Base-by-base conservation (phyloP, 2,797 vertebrate genomes). In the Enteromius radiatus region DNA sequence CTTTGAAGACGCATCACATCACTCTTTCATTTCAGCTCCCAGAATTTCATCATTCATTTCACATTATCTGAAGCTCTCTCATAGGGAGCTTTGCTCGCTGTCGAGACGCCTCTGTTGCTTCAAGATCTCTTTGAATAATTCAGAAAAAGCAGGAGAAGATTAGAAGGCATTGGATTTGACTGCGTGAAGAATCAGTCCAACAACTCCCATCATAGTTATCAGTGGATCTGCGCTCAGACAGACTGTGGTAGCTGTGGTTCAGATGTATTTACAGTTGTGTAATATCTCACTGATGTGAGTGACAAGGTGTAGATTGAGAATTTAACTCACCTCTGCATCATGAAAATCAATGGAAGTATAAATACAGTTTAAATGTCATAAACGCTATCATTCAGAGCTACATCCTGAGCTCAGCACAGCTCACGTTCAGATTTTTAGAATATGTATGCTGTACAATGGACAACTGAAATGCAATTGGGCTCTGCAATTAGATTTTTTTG, bases 21-120 rank as follows among this genome's bases (percentile, higher is more conserved):
- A 67, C 90, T 92, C 93, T 95, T 95, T 95, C 94, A 94, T 94
- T 94, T 92, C 90, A 91, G 89, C 91, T 92, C 86, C 89, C 92
- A 90, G 90, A 94, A 95, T 95, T 95, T 94, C 94, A 95, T 95
- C 93, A 94, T 93, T 93, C 91, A 90, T 91, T 94, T 93, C 93
- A 92, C 92, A 92, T 93, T 94, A 94, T 91, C 86, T 89, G 91
- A 88, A 87, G 90, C 47, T 86, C 92, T 90, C 91, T 91, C 90
- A 90, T 90, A 89, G 77, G 68, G 81, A 83, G 85, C 85, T 76
- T 84, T 76, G 85, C 81, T 86, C 61, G 74, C 84, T 80, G 87
- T 80, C 71, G 80, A 88, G 85, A 87, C 64, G 86, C 73, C 59
- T 90, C 89, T 91, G 90, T 91, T 92, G 88, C 91, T 92, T 91